Conservation (phyloP, 1,140 invertebrate species). For the Tetragonula clypearis region DNA sequence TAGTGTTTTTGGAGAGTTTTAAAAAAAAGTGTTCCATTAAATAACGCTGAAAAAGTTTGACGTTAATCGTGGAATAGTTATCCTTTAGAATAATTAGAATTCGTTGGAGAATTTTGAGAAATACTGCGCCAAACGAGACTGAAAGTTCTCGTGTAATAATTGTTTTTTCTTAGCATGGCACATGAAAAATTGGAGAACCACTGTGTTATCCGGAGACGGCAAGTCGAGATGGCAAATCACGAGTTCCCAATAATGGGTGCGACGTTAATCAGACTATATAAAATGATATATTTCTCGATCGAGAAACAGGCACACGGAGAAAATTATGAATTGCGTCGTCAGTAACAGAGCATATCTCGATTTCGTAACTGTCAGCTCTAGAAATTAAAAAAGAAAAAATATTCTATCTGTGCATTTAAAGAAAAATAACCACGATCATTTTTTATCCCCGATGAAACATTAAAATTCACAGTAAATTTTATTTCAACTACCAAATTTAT, state of each 20-base stretch:
- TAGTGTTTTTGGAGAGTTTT: no score
- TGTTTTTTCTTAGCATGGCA: no score
- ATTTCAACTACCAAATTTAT: no score
- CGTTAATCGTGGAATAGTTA: no score
- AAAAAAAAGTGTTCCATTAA: background rate
- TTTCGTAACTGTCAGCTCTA: slow-evolving; percentile 57
- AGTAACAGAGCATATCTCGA: slow-evolving; percentile 74
- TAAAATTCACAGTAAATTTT: no score
- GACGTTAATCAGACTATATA: slow-evolving; percentile 65
- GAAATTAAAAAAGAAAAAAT: background rate
- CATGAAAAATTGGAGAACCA: slow-evolving; percentile 57
- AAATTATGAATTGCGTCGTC: slow-evolving; percentile 72
- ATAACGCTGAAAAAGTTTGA: background rate
- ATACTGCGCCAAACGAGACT: no score
- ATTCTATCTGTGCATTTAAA: background rate
- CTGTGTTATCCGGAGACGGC: slow-evolving; percentile 67
- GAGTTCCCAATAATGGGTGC: slow-evolving; percentile 70
- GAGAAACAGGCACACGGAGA: slow-evolving; percentile 62
- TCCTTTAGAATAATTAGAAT: no score
- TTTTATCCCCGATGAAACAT: no score
- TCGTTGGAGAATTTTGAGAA: no score
- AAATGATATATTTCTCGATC: slow-evolving; percentile 77
- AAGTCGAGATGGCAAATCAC: slow-evolving; percentile 63
- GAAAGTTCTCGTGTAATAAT: no score
- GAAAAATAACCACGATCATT: no score